A percentile compares a stretch with the other conserved stretches of the same genome.
These are phyloP conservation scores for Porites cylindrica DNA, from an alignment of 92 coral and sea anemone genomes.

Conservation along the genomic window DNA sequence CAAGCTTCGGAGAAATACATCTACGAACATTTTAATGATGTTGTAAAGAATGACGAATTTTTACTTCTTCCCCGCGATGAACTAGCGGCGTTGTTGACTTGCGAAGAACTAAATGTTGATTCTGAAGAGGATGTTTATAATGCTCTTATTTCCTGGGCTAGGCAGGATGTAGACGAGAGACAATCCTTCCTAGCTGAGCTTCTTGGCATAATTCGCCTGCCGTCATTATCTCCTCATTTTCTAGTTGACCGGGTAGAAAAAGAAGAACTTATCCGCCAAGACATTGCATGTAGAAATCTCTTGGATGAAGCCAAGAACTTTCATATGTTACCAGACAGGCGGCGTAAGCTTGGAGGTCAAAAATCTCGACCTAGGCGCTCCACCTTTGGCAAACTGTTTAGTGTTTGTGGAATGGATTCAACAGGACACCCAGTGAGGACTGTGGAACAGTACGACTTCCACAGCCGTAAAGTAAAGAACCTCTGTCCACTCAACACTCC, in stretches of 20 bases:
- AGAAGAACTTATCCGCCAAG: constrained; percentile 89
- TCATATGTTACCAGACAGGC: constrained; percentile 89
- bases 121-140: constrained; percentile 92
- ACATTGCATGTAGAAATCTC: constrained; percentile 82
- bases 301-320: constrained; percentile 91
- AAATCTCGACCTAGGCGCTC: constrained; percentile 72
- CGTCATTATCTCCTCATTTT: constrained; percentile 86
- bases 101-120: constrained; percentile 84
- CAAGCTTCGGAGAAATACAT: constrained; percentile 81
- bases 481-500: constrained; percentile 76
- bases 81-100: constrained; percentile 71
- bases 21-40: constrained; percentile 84
- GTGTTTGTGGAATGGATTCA: constrained; percentile 92
- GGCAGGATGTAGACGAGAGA: constrained; percentile 76
- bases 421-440: constrained; percentile 86
- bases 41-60: constrained; percentile 88
- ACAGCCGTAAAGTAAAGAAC: constrained; percentile 74
- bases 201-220: constrained; percentile 79
- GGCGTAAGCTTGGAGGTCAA: constrained; percentile 38
- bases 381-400: constrained; percentile 67
- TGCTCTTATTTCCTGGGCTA: constrained; percentile 88
- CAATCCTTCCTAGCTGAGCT: constrained; percentile 78
- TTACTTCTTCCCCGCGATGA: constrained; percentile 74
- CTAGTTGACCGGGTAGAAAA: constrained; percentile 91
- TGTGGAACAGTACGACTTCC: constrained; percentile 85